phyloP scores from a whole-genome alignment of 2,888 invertebrate species.

The Agrotis clavis region DNA sequence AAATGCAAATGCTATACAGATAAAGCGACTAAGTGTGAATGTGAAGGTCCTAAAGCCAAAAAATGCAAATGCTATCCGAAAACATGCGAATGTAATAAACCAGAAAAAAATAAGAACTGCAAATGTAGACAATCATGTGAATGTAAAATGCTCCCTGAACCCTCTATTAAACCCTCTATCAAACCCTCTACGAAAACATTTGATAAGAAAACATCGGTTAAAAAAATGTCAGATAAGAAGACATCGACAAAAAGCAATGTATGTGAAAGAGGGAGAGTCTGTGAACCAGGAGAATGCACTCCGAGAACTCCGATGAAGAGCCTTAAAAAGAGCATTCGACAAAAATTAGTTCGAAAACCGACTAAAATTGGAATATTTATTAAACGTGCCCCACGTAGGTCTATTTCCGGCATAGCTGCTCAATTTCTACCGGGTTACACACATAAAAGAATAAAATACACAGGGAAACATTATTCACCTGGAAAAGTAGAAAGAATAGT shows the following conservation, averaged over 20 bases:
- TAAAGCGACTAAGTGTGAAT: not conserved
- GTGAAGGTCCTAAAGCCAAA: not conserved
- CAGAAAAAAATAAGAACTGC: not conserved
- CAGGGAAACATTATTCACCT: conserved; percentile 18
- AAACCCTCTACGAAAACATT: conserved; percentile 11
- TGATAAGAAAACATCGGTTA: conserved; percentile 30
- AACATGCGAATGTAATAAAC: not conserved
- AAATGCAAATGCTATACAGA: not conserved
- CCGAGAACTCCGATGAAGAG: conserved; percentile 64
- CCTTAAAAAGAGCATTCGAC: conserved; percentile 56
- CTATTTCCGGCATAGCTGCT: conserved; percentile 26
- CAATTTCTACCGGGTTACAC: conserved; percentile 36
- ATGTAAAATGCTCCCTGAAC: not conserved
- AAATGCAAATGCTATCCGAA: conserved; percentile 1
- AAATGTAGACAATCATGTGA: conserved; percentile 5
- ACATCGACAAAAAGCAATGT: conserved; percentile 42
- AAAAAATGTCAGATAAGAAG: conserved; percentile 26
- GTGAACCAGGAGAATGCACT: conserved; percentile 65
- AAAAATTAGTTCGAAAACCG: not conserved
- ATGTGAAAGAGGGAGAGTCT: conserved; percentile 56
- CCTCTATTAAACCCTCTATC: not conserved
- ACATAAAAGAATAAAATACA: conserved; percentile 34
- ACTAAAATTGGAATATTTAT: conserved; percentile 25
- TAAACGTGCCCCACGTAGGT: conserved; percentile 30
- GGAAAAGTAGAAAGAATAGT: conserved; percentile 47